Base-by-base conservation (phyloP, 1,140 invertebrate species). In the Meloidogyne chitwoodi region DNA sequence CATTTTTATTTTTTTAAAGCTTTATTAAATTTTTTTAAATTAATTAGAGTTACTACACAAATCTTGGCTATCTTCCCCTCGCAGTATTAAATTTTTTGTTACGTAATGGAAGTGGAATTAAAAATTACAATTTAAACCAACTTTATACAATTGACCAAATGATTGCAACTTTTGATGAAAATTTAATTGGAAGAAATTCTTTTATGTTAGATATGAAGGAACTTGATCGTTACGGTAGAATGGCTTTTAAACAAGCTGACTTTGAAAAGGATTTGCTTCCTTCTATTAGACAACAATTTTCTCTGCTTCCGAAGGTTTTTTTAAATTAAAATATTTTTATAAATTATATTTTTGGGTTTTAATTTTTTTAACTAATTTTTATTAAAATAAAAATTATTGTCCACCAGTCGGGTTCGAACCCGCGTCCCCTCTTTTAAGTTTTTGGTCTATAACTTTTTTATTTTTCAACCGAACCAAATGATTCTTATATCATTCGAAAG, bases 11-110 rank as follows among this genome's bases (percentile, higher is more conserved):
- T n/a, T n/a, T n/a, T n/a, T n/a, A n/a, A n/a, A n/a, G n/a, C n/a
- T n/a, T n/a, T n/a, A n/a, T n/a, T n/a, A 16, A 19, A n/a, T 67
- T 8, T 67, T 26, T 34, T 73, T n/a, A n/a, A n/a, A n/a, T 64
- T 72, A 72, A 0, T 38, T 8, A 81, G n/a, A 83, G 80, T 48
- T 86, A 85, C 68, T 71, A 78, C 12, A 38, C 75, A 4, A 26
- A 78, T 22, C 67, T 79, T n/a, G 84, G 84, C 1, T 85, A 81
- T 77, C 67, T 86, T 0, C 79, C 80, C 3, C 6, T 77, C 22
- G 84, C 85, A 1, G 76, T 86, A 29, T 68, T 86, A 11, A 86
- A 86, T 67, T 85, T 84, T 56, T 72, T 85, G 44, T 56, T 87
- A 12, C 29, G 84, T 62, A 85, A 85, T 63, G 84, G 84, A 24